Evolutionary conservation across 1,140 invertebrate genomes (phyloP).

Genomic region (Forficula auricularia): DNA sequence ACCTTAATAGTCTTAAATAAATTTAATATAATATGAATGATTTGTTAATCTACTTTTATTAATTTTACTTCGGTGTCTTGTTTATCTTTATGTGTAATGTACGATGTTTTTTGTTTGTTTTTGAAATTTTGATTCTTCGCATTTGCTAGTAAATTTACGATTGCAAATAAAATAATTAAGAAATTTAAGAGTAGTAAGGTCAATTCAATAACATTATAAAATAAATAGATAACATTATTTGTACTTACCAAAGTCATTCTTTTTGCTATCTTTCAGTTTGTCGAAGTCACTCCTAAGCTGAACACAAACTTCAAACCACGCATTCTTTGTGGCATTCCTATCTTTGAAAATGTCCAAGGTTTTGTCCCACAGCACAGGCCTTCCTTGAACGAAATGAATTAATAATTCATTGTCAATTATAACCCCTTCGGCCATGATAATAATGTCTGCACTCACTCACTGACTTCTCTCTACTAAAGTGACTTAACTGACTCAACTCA

Average conservation of each 20-base stretch:
- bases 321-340: too few species aligned
- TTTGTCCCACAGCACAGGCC: constrained; percentile 5
- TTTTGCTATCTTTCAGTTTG: constrained; percentile 9
- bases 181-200: neutral
- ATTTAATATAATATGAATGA: too few species aligned
- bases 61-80: too few species aligned
- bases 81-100: too few species aligned
- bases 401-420: constrained; percentile 4
- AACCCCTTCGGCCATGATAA: too few species aligned
- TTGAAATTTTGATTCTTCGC: too few species aligned
- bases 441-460: too few species aligned
- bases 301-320: neutral
- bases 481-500: neutral
- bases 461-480: neutral
- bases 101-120: too few species aligned
- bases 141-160: too few species aligned
- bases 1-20: too few species aligned
- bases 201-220: neutral
- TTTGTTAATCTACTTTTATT: too few species aligned
- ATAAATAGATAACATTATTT: constrained; percentile 6
- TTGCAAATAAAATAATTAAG: too few species aligned
- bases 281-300: constrained; percentile 8
- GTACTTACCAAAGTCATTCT: constrained; percentile 12
- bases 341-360: constrained; percentile 8
- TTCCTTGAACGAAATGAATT: constrained; percentile 3